Percentiles rank a stretch among this genome's conserved stretches.
Conservation (phyloP, 2,888 invertebrate species). For the Mesoligia furuncula region DNA sequence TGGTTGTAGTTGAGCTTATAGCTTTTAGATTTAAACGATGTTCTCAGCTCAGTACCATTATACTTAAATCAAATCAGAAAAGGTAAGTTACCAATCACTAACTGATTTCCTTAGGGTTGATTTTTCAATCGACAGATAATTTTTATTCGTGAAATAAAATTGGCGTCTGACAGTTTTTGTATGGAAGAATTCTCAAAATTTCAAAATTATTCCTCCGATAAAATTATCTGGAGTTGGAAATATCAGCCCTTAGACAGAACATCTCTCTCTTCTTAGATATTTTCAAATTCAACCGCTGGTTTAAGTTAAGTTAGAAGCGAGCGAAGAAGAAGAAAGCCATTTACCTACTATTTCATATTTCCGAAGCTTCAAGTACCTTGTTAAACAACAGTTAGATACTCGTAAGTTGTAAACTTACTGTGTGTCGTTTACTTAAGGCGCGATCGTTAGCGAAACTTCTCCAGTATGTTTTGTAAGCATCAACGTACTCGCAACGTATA, state of each 20-base stretch:
- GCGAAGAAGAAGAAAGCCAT: neutral
- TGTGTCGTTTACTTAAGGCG: conserved; percentile 29
- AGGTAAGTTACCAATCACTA: too few species aligned
- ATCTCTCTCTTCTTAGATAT: neutral
- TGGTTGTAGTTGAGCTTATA: neutral
- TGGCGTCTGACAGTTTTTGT: too few species aligned
- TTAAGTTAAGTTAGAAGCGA: neutral
- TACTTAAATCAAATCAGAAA: too few species aligned
- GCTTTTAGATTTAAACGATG: neutral
- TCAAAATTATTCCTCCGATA: too few species aligned
- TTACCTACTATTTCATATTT: neutral
- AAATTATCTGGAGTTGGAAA: too few species aligned
- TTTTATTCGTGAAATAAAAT: too few species aligned
- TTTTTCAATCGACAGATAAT: too few species aligned
- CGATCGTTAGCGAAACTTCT: conserved; percentile 44
- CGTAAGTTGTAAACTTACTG: conserved; percentile 27
- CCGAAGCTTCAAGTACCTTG: conserved; percentile 19
- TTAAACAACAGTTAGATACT: conserved; percentile 38
- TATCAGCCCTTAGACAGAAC: too few species aligned
- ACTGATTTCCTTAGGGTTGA: neutral
- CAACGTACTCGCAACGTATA: neutral
- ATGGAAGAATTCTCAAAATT: too few species aligned
- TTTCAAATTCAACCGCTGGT: neutral
- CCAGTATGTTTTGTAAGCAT: conserved; percentile 18
- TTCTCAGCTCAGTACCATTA: neutral